Conservation (phyloP, 1,140 invertebrate species). For the Magallana ariakensis region DNA sequence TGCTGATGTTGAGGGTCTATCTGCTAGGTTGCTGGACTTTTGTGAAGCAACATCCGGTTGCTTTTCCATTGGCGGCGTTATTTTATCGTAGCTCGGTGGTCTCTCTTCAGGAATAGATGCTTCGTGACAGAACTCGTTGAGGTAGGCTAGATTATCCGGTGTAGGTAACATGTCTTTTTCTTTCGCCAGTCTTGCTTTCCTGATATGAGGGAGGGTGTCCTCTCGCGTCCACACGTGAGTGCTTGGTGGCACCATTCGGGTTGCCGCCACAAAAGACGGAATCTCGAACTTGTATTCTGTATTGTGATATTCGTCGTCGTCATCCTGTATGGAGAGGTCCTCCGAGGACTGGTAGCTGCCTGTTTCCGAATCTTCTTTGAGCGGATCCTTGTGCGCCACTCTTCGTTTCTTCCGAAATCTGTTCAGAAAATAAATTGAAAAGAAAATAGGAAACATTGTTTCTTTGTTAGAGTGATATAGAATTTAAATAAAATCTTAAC, state of each 20-base stretch:
- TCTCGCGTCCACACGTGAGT: slow-evolving; percentile 4
- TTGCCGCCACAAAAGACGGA: background rate
- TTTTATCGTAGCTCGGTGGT: background rate
- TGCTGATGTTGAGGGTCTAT: slow-evolving; percentile 7
- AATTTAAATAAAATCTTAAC: too few relatives aligned
- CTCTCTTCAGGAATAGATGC: background rate
- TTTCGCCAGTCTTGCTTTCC: background rate
- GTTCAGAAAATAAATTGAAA: background rate
- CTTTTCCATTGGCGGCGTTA: background rate
- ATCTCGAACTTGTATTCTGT: background rate
- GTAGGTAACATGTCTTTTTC: slow-evolving; percentile 4
- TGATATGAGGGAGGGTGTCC: background rate
- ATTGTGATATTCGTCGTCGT: background rate
- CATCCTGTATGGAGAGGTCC: background rate
- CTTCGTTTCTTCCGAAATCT: background rate
- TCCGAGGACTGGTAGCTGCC: background rate
- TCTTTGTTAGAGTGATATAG: too few relatives aligned
- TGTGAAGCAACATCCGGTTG: background rate
- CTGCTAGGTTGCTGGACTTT: background rate
- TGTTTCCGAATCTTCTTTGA: background rate
- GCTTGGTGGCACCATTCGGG: background rate
- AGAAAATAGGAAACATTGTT: background rate
- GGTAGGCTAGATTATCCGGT: background rate
- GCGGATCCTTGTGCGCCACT: background rate
- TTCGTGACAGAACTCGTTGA: slow-evolving; percentile 8